These are phyloP conservation scores for Idaea biselata DNA, from an alignment of 2,888 invertebrate genomes.

Conservation along the genomic window DNA sequence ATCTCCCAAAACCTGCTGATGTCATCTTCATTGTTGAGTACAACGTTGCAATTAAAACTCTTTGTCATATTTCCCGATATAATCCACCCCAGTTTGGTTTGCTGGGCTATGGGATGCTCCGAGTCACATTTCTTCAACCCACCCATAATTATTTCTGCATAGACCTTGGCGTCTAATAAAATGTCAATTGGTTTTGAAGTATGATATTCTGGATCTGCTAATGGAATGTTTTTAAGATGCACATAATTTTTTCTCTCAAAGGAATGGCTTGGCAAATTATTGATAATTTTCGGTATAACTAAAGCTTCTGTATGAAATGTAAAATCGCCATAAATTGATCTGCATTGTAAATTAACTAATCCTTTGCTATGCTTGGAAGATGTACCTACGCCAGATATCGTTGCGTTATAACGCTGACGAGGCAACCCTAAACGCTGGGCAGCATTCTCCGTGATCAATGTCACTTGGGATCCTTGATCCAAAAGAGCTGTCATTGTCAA, in stretches of 20 bases:
- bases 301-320: background rate
- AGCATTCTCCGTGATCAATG: background rate
- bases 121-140: background rate
- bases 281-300: background rate
- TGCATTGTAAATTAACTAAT: background rate
- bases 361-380: background rate
- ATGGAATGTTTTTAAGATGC: background rate
- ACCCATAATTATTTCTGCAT: constrained; percentile 1
- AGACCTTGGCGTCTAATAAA: background rate
- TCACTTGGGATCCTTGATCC: background rate
- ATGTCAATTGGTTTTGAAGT: background rate
- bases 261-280: background rate
- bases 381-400: background rate
- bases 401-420: background rate
- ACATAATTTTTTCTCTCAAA: background rate
- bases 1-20: constrained; percentile 9
- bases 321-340: background rate
- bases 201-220: constrained; percentile 1
- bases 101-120: constrained; percentile 5
- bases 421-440: background rate
- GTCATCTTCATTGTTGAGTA: constrained; percentile 2
- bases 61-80: background rate
- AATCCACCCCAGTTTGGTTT: constrained; percentile 6
- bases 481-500: background rate
- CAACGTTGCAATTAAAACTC: background rate